Evolutionary conservation across 2,113 vertebrate genomes (phyloP), one percentile per base, ranked within the genome.

Genomic region (Herpailurus yagouaroundi): DNA sequence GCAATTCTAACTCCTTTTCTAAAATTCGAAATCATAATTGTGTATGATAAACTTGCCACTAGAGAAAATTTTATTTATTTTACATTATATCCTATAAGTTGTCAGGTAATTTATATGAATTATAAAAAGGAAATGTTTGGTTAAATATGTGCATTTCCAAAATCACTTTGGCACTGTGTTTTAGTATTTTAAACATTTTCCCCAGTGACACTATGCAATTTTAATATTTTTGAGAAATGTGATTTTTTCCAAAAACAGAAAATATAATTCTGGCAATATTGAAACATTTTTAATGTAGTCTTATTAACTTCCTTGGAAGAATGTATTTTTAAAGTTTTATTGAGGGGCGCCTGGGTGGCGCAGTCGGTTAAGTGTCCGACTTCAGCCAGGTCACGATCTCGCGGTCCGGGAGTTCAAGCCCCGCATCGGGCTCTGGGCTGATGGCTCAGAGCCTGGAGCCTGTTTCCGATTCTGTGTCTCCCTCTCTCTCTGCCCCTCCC

Each of bases 1-100:
- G 2, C 0, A 74, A 16, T 81, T 91, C 27, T 71, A n/a, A 74
- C 69, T 66, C 4, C 18, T 18, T 16, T 94, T 33, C 23, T 97
- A 76, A 96, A 96, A 36, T 19, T 84, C 19, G 36, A 96, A 55
- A 4, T 91, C 2, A 92, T 79, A 98, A 86, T 38, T 90, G 13
- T 95, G 76, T 31, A 33, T 68, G 81, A 82, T 87, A 88, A 95
- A 89, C 73, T 90, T 10, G 2, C 79, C 74, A 97, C 2, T 88
- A 82, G 94, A 85, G 63, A 31, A 92, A 98, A 12, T 23, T 4
- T 12, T 93, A 25, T 76, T 11, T 48, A 31, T 57, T 95, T 60
- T n/a, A 87, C 64, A n/a, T 21, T 36, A 68, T 64, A 38, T 16
- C 14, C 7, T 41, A 5, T 71, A 55, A 7, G 79, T 36, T 18